Evolutionary conservation across 2,888 invertebrate genomes (phyloP), one percentile per base, ranked within the genome.

Genomic region (Chrysodeixis includens): DNA sequence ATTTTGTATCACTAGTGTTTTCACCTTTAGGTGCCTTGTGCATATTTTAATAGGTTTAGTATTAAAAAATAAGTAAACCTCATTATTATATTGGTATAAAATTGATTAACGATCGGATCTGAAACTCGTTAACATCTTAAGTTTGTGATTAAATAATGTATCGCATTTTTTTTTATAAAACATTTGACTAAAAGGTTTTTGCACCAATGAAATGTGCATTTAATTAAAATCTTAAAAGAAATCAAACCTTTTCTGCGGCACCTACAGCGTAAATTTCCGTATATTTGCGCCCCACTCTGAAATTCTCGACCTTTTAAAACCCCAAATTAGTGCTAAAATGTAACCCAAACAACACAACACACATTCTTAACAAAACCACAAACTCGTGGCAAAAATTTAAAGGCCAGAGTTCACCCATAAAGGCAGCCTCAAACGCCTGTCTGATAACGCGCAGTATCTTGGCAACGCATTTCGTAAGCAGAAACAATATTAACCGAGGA

Each of bases 401-500:
- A 72, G 77, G 77, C 59, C 73, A 72, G 20, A 52, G 26, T 58
- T 32, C 55, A 20, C 57, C 46, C 51, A 62, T 72, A 76, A 68
- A 71, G 63, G 68, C 60, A 62, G 60, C 61, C 74, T 69, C 69
- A 65, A 74, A 68, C 60, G 66, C 58, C 69, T 84, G 84, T 86
- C 86, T 81, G 85, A 86, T 86, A 86, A 84, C 67, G 77, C 76
- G 64, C 69, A 65, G 64, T 76, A 79, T 72, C 77, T 74, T 69
- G 70, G 66, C 69, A 59, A 69, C 71, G 66, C 69, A 71, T 82
- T 81, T 74, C 70, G 83, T 76, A 82, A 82, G 82, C 78, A 82
- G 72, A 84, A 85, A 81, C 85, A 84, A 85, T 86, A 87, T 83
- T 83, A 84, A 77, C 74, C 68, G 73, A 66, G 69, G 69, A 68